Conservation (phyloP, 1,140 invertebrate species). For the Tyrophagus putrescentiae region DNA sequence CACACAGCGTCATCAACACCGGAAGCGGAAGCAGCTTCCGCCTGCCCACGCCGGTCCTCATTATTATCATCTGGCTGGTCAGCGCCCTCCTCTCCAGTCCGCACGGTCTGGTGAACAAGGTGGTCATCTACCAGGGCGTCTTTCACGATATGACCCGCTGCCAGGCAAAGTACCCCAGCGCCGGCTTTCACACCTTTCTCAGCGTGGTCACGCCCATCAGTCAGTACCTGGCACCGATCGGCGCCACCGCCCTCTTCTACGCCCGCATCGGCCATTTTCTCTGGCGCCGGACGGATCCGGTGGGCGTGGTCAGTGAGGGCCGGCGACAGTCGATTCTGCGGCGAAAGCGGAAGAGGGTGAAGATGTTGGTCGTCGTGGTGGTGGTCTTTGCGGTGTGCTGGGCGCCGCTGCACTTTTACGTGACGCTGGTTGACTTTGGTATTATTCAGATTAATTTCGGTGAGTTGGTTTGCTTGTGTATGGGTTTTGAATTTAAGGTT, state of each 20-base stretch:
- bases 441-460: conserved; percentile 30
- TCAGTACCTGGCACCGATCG: conserved; percentile 40
- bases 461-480: not conserved
- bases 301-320: conserved; percentile 28
- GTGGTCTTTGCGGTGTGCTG: conserved; percentile 15
- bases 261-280: conserved; percentile 33
- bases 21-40: too few species aligned
- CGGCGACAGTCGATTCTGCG: conserved; percentile 28
- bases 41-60: too few species aligned
- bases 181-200: conserved; percentile 21
- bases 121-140: conserved; percentile 15
- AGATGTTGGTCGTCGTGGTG: conserved; percentile 10
- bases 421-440: conserved; percentile 41
- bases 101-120: conserved; percentile 62
- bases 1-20: too few species aligned
- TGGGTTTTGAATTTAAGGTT: not conserved
- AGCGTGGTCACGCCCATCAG: conserved; percentile 37
- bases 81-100: conserved; percentile 71
- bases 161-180: conserved; percentile 8
- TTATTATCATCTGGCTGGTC: conserved; percentile 72
- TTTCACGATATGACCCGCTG: not conserved
- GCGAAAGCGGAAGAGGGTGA: conserved; percentile 7
- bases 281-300: conserved; percentile 29
- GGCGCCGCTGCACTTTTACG: conserved; percentile 30
- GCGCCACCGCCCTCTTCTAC: conserved; percentile 36